Conservation (phyloP, 1,140 invertebrate species). For the Stenopsyche tienmushanensis region DNA sequence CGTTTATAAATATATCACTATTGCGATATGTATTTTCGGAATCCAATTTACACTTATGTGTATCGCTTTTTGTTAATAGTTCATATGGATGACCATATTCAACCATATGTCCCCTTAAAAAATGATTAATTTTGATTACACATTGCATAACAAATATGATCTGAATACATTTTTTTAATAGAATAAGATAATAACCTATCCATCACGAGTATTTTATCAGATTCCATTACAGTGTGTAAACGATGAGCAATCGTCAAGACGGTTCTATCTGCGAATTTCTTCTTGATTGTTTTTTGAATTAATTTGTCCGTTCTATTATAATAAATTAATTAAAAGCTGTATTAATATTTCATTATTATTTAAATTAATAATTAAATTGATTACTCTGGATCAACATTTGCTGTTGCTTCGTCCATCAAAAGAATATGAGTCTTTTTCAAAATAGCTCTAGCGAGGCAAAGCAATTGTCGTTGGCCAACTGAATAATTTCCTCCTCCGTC, state of each 20-base stretch:
- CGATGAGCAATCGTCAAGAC: conserved; percentile 84
- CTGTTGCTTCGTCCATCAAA: conserved; percentile 84
- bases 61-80: conserved; percentile 4
- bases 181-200: conserved; percentile 49
- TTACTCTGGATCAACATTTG: conserved; percentile 76
- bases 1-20: not conserved
- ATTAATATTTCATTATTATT: not conserved
- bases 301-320: conserved; percentile 64
- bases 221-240: conserved; percentile 81
- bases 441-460: conserved; percentile 77
- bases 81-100: conserved; percentile 38
- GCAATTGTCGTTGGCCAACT: conserved; percentile 74
- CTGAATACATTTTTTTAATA: not conserved
- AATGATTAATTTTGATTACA: not conserved
- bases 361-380: conserved; percentile 24
- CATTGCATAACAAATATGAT: not conserved
- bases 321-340: not conserved
- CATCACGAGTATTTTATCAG: conserved; percentile 73
- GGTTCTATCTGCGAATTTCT: conserved; percentile 70
- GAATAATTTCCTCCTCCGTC: conserved; percentile 76
- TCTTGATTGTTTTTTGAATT: conserved; percentile 67
- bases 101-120: conserved; percentile 28
- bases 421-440: conserved; percentile 72
- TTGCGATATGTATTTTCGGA: not conserved
- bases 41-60: not conserved